Evolutionary conservation across 2,888 invertebrate species (phyloP).

Genomic region (Drosophila merina): DNA sequence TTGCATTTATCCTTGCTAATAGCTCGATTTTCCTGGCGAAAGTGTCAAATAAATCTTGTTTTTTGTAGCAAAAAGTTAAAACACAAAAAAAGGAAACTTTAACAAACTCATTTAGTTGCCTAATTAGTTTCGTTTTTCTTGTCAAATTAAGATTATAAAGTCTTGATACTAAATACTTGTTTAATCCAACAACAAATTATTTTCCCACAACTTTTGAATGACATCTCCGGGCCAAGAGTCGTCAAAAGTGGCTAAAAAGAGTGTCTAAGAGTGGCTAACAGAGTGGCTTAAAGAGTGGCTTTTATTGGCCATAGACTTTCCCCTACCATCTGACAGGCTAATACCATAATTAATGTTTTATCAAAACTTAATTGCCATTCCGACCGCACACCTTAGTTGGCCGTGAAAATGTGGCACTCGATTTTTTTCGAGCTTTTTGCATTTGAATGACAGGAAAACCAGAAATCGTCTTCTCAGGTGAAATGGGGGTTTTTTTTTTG

Average conservation of each 20-base stretch:
- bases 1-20: too few species aligned
- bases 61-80: too few species aligned
- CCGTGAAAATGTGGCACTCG: conserved; percentile 29
- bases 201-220: not conserved
- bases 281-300: not conserved
- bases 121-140: conserved; percentile 1
- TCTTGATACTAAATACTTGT: too few species aligned
- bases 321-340: conserved; percentile 29
- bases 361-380: conserved; percentile 30
- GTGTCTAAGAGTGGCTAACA: too few species aligned
- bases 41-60: too few species aligned
- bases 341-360: conserved; percentile 32
- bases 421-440: conserved; percentile 5
- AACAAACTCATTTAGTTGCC: not conserved
- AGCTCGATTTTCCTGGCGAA: too few species aligned
- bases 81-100: too few species aligned
- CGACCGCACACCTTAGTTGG: conserved; percentile 34
- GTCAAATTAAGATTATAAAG: not conserved
- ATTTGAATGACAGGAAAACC: conserved; percentile 33
- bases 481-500: too few species aligned
- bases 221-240: not conserved
- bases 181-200: too few species aligned
- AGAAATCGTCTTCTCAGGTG: conserved; percentile 5
- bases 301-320: conserved; percentile 33
- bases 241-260: too few species aligned